Conservation (phyloP, 2,113 vertebrate species). For the Eidolon helvum region DNA sequence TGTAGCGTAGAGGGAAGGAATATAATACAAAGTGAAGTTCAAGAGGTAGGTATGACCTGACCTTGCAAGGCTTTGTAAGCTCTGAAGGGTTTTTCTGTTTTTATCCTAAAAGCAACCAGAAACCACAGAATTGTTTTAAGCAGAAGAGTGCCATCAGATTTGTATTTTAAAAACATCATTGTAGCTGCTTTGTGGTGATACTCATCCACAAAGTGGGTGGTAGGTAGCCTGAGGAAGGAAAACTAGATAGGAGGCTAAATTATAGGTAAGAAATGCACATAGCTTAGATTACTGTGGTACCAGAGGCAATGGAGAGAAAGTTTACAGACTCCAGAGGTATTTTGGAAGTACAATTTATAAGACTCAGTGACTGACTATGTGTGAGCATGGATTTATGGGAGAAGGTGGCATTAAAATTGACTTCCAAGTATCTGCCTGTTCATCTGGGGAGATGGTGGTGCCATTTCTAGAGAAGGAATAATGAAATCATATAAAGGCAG, state of each 20-base stretch:
- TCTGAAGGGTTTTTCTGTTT: not conserved
- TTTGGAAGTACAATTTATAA: not conserved
- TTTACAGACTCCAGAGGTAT: not conserved
- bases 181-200: not conserved
- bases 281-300: not conserved
- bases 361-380: not conserved
- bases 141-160: not conserved
- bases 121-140: not conserved
- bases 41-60: not conserved
- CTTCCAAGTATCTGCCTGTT: not conserved
- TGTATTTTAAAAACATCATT: not conserved
- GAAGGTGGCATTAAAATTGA: not conserved
- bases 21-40: not conserved
- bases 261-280: not conserved
- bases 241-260: not conserved
- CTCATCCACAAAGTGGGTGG: not conserved
- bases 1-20: not conserved
- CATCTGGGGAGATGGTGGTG: not conserved
- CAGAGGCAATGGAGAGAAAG: not conserved
- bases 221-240: not conserved
- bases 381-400: not conserved
- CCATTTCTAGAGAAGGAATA: not conserved
- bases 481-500: not conserved
- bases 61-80: not conserved
- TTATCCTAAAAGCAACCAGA: not conserved